Evolutionary conservation across 2,888 invertebrate genomes (phyloP), one percentile per base, ranked within the genome.

Genomic region (Ophion ellenae): DNA sequence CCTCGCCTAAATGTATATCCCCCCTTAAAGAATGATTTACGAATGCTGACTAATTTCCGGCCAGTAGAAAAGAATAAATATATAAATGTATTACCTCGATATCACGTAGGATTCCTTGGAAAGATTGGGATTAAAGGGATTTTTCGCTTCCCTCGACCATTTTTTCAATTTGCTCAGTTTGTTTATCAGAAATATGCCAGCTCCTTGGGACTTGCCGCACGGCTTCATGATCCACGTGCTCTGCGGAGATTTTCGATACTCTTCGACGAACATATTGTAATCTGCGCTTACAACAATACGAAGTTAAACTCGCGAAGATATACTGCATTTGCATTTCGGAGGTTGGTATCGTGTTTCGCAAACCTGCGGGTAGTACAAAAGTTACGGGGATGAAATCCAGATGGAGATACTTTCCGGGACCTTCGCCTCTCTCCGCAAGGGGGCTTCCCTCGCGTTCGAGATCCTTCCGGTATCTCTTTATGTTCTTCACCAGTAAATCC

Each of bases 201-300:
- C 96, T 1, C 98, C 98, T 93, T 98, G 98, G 0, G 99, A 98
- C 94, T 99, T 98, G 45, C 98, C 98, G 93, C 98, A 98, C 0
- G 99, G 99, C 93, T 99, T 99, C 97, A 99, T 98, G 88, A 99
- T 99, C 99, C 99, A 99, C 0, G 99, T 99, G 90, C 98, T 98
- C 92, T 97, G 97, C 0, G 99, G 98, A 88, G 97, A 97, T 94
- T 98, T 98, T 78, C 98, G 96, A 93, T 99, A 99, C 93, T 99
- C 99, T 93, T 99, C 98, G 1, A 99, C 99, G 94, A 99, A 99
- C 96, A 99, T 97, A 93, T 99, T 99, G 94, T 99, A 99, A 94
- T 99, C 99, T 92, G 85, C 40, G 83, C 14, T 84, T 75, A 69
- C 57, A 75, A 82, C 77, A 71, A 71, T 81, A 74, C 63, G n/a